Percentiles rank a stretch among this genome's conserved stretches.
Conservation (phyloP, 2,797 vertebrate species). For the Poeciliopsis infans region DNA sequence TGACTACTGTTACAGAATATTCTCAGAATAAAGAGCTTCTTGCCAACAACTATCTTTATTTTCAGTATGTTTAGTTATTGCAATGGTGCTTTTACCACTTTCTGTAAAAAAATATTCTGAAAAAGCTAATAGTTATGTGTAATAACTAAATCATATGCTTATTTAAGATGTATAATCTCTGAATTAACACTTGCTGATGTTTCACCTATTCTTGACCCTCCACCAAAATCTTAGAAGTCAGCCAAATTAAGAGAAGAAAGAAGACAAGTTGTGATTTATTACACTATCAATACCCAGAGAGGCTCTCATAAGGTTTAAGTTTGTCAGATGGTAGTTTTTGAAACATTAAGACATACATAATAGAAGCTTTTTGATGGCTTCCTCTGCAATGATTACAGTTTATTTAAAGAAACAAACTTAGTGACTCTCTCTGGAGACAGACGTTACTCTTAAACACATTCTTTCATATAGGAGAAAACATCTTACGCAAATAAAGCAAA, state of each 20-base stretch:
- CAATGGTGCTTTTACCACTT: background rate
- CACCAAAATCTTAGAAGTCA: background rate
- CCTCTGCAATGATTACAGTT: slow-evolving; percentile 2
- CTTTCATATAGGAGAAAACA: slow-evolving; percentile 6
- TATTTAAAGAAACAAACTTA: slow-evolving; percentile 44
- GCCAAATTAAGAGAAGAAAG: slow-evolving; percentile 6
- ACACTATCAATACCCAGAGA: slow-evolving; percentile 29
- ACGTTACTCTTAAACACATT: slow-evolving; percentile 11
- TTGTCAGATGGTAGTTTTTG: slow-evolving; percentile 11
- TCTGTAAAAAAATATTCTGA: slow-evolving; percentile 13
- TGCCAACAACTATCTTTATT: background rate
- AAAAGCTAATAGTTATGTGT: slow-evolving; percentile 39
- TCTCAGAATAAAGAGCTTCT: background rate
- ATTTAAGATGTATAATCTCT: slow-evolving; percentile 45
- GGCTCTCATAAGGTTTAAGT: slow-evolving; percentile 7
- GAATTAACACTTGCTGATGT: background rate
- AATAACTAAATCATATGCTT: slow-evolving; percentile 45
- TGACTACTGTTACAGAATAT: background rate
- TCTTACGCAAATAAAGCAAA: slow-evolving; percentile 27
- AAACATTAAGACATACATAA: slow-evolving; percentile 31
- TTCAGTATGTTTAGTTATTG: background rate
- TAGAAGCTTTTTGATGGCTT: slow-evolving; percentile 30
- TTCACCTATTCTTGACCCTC: slow-evolving; percentile 30
- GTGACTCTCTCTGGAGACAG: slow-evolving; percentile 25
- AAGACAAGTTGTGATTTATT: slow-evolving; percentile 17